Percentiles rank a stretch among this genome's conserved stretches.
Conservation (phyloP, 2,797 vertebrate species). For the Brotula barbata region DNA sequence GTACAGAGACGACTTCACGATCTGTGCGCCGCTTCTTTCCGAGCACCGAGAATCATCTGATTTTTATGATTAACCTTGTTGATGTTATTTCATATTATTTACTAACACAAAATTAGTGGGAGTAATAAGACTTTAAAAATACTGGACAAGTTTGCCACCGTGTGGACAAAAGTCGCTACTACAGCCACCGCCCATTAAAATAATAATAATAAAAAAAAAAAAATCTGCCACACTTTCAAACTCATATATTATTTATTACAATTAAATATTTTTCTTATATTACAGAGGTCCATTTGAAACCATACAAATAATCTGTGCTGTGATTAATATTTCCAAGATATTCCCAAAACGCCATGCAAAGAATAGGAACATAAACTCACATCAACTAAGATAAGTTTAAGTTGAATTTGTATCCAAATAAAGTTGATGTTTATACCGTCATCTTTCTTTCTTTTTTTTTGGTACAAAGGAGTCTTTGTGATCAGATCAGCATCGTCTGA, state of each 20-base stretch:
- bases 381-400: conserved; percentile 69
- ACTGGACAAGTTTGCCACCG: conserved; percentile 60
- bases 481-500: conserved; percentile 62
- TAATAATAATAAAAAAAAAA: conserved; percentile 8
- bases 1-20: no score
- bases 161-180: conserved; percentile 64
- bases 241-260: conserved; percentile 90
- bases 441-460: conserved; percentile 38
- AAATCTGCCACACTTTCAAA: conserved; percentile 63
- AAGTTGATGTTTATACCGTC: conserved; percentile 38
- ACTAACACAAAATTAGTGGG: no score
- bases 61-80: no score
- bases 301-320: conserved; percentile 86
- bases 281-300: conserved; percentile 85
- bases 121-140: not conserved
- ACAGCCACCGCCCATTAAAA: conserved; percentile 36
- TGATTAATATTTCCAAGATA: conserved; percentile 81
- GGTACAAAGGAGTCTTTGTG: conserved; percentile 69
- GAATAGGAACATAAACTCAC: conserved; percentile 76
- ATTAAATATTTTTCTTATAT: conserved; percentile 87
- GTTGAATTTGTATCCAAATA: conserved; percentile 67
- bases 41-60: no score
- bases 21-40: no score
- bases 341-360: conserved; percentile 81
- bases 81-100: no score